Base-by-base conservation (phyloP, 2,797 vertebrate genomes). In the Sebastes itinus region DNA sequence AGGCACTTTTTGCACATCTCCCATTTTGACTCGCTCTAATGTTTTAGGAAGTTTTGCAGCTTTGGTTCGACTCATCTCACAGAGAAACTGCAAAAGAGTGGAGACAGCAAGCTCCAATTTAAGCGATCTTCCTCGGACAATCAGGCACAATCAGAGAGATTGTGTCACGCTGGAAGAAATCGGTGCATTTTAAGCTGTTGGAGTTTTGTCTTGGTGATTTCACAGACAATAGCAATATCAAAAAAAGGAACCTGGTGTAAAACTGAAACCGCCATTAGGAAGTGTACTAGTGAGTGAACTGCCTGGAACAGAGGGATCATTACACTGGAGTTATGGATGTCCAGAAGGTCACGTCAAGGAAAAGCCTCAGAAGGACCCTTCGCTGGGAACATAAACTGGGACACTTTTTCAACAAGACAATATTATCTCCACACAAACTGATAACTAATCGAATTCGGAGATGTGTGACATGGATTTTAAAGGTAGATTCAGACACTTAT, bases 141-240 rank as follows among this genome's bases (percentile, higher is more conserved):
- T 82, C 83, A 66, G 82, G 69, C 85, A 81, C 86, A 89, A 83
- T 92, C 90, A 87, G 80, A 86, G 67, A 69, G 82, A 85, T 67
- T 73, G 79, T 86, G 82, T 87, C 70, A 70, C 3, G 4, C 78
- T 63, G 66, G 27, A 80, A 69, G 68, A 80, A 85, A 80, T 23
- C 10, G 22, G 28, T 46, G 65, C 30, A 67, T 78, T 87, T 87
- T 59, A 54, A 69, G 65, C 66, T 30, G 58, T 74, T 76, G 33
- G 38, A 75, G 54, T 73, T 74, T 59, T 9, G 3, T 72, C 64
- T 74, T 52, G 86, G 42, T 60, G 62, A 83, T 88, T 85, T 77
- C 58, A 75, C 52, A 77, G 72, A 82, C 68, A 85, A 84, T 25
- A 70, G 72, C 46, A 18, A 60, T 74, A 82, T 84, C 78, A 81